Evolutionary conservation across 2,113 vertebrate genomes (phyloP).

Genomic region (Sinosuthora webbiana): DNA sequence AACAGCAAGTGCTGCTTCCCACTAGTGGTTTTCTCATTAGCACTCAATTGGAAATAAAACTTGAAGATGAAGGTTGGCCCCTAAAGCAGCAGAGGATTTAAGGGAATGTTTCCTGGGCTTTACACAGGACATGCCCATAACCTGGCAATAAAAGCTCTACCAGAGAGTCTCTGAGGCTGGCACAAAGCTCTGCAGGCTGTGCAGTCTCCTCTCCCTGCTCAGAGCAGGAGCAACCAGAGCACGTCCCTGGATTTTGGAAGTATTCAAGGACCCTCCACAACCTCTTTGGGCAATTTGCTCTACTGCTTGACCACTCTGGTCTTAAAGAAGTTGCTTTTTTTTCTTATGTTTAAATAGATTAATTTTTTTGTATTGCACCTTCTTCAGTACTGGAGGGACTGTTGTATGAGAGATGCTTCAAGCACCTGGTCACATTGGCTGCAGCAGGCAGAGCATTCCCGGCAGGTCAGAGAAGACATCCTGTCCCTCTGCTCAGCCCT

Average conservation of each 20-base stretch:
- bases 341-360: background rate
- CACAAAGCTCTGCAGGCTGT: background rate
- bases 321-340: background rate
- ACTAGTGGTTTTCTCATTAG: constrained; percentile 24
- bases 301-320: background rate
- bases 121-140: background rate
- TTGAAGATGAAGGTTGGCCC: background rate
- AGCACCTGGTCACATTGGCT: accelerated
- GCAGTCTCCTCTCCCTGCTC: background rate
- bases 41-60: background rate
- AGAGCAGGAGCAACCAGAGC: background rate
- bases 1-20: constrained; percentile 14
- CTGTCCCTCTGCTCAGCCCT: background rate
- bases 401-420: background rate
- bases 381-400: background rate
- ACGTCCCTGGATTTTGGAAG: background rate
- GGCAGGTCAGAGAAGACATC: background rate
- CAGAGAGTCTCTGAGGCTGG: background rate
- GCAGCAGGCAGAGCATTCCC: background rate
- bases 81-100: background rate
- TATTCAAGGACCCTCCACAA: accelerated
- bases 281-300: background rate
- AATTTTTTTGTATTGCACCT: background rate
- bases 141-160: background rate
- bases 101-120: background rate